Conservation (phyloP, 2,888 invertebrate genomes). For the Entomobrya proxima region DNA sequence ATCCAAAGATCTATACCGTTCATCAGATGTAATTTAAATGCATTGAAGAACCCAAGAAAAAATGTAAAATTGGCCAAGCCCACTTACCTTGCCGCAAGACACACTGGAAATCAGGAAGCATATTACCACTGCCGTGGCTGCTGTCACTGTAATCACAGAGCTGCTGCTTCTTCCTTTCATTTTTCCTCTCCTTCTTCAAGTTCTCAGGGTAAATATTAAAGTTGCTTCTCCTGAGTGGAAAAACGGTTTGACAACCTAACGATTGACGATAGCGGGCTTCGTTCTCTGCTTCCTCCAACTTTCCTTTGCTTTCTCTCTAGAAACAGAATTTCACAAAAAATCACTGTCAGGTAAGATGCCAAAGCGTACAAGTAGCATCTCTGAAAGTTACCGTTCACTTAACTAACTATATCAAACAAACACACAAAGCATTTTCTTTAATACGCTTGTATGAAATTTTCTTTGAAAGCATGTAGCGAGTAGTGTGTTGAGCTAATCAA, state of each 20-base stretch:
- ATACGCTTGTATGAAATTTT: too few relatives aligned
- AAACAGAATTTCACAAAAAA: slow-evolving; percentile 37
- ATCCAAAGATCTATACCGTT: slow-evolving; percentile 1
- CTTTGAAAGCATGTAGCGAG: too few relatives aligned
- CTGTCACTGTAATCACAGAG: slow-evolving; percentile 49
- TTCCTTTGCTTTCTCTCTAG: background rate
- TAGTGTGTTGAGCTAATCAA: slow-evolving; percentile 36
- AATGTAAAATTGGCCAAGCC: slow-evolving; percentile 22
- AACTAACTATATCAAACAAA: slow-evolving; percentile 31
- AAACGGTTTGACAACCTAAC: slow-evolving; percentile 23
- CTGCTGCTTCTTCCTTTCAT: slow-evolving; percentile 39
- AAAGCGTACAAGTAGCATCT: background rate
- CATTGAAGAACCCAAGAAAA: slow-evolving; percentile 43
- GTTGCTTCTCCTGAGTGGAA: slow-evolving; percentile 32
- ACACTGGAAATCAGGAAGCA: slow-evolving; percentile 59
- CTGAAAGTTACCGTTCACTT: slow-evolving; percentile 11
- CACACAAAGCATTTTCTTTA: background rate
- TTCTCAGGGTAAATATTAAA: slow-evolving; percentile 37
- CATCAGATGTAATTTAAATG: slow-evolving; percentile 61
- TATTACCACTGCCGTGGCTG: slow-evolving; percentile 48
- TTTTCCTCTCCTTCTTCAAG: background rate
- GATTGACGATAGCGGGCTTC: background rate
- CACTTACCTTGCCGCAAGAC: slow-evolving; percentile 66
- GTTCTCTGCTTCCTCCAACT: background rate
- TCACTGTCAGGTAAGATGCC: background rate